Base-by-base conservation (phyloP, 2,888 invertebrate genomes). In the Drosophila subquinaria region DNA sequence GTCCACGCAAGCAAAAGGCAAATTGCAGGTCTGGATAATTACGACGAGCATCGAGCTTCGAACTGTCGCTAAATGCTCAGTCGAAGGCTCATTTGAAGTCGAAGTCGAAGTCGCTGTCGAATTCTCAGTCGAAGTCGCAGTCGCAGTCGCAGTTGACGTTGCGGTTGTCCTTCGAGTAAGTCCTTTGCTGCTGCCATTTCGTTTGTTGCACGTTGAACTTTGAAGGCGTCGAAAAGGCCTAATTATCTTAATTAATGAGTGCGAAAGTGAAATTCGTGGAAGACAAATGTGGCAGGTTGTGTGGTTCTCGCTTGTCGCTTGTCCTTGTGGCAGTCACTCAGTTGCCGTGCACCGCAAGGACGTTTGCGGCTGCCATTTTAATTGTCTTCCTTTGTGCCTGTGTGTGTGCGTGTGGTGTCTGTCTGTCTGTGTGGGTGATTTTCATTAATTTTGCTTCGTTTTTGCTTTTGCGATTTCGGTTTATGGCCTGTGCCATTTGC, bases 171-270 rank as follows among this genome's bases (percentile, higher is more conserved):
- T 67, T 62, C 61, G 48, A 40, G 13, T n/a, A 36, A 51, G 35
- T 66, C 47, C 51, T 61, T 68, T 45, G 51, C 53, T 64, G 64
- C 10, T 64, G 64, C 10, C 38, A 10, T 59, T 53, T 48, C 55
- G 61, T 70, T 69, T 70, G 71, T 69, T 66, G 69, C 69, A 78
- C 76, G 82, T 77, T 87, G 88, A 89, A 87, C 89, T 86, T 79
- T 79, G 79, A 74, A 84, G 88, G 82, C 82, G 82, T 73, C 81
- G 77, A 84, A 89, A 89, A 81, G 78, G 76, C 82, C 88, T 89
- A 89, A 90, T 89, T 89, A 90, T 90, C 88, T 90, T 90, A 89
- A 89, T 89, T 89, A 90, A 89, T 89, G 88, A 82, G 88, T 79
- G 90, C 79, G 82, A 87, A 82, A 87, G 82, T 81, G 81, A 84